A percentile compares a stretch with the other conserved stretches of the same genome.
These are phyloP conservation scores for Cyanoramphus novaezelandiae DNA, from an alignment of 2,113 vertebrate species.

Conservation along the genomic window DNA sequence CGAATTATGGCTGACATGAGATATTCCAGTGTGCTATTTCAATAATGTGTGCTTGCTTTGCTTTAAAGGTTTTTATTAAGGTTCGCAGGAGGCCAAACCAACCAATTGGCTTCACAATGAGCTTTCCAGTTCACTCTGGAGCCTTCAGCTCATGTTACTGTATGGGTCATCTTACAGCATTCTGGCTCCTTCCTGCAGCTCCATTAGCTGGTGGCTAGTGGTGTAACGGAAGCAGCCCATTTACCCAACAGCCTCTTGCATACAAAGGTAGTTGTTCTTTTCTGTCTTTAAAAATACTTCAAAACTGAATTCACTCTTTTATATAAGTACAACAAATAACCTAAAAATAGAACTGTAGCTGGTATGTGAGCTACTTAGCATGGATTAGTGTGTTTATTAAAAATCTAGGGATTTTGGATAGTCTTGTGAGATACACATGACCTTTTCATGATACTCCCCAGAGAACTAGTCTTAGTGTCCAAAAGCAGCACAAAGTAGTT, in stretches of 20 bases:
- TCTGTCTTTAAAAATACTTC: background rate
- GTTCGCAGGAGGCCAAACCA: background rate
- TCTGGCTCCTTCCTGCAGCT: background rate
- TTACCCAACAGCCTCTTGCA: background rate
- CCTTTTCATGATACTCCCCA: constrained; percentile 22
- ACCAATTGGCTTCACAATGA: background rate
- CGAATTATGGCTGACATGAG: background rate
- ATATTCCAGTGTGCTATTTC: background rate
- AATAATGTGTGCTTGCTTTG: background rate
- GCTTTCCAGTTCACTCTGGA: background rate
- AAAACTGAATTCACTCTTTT: background rate
- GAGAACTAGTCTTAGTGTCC: background rate
- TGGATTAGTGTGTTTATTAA: constrained; percentile 29
- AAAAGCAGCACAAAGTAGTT: background rate
- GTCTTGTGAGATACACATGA: constrained; percentile 4
- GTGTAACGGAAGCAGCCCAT: background rate
- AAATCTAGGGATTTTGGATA: background rate
- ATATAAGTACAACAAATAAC: background rate
- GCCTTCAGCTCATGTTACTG: background rate
- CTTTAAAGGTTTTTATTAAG: background rate
- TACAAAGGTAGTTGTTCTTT: background rate
- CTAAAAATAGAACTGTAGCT: constrained; percentile 13
- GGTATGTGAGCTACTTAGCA: constrained; percentile 13
- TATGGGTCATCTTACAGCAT: background rate
- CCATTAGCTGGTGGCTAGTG: background rate